Conservation (phyloP, 2,797 vertebrate species). For the Acropternis orthonyx region DNA sequence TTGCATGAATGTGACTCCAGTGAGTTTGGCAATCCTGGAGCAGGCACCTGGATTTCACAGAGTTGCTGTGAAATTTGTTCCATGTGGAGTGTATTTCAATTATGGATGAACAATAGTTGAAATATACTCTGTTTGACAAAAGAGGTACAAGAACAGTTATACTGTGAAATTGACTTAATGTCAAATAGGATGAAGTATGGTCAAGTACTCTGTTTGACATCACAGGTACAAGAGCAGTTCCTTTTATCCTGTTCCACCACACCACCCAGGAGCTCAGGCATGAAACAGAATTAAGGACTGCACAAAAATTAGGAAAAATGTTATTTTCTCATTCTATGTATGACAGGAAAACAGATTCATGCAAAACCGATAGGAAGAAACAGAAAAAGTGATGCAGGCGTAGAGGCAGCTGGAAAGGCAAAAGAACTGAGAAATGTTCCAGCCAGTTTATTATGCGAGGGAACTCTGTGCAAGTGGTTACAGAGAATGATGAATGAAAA, state of each 20-base stretch:
- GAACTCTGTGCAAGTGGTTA: neutral
- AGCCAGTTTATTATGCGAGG: neutral
- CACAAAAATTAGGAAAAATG: neutral
- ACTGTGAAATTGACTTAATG: neutral
- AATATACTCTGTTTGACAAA: neutral
- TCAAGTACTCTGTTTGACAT: neutral
- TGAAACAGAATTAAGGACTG: neutral
- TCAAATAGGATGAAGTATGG: neutral
- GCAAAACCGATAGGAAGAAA: neutral
- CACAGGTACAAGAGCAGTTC: neutral
- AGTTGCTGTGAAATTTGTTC: neutral
- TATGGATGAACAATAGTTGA: neutral
- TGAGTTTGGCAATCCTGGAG: neutral
- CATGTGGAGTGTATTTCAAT: neutral
- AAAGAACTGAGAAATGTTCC: neutral
- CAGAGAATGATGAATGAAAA: neutral
- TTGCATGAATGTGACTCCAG: neutral
- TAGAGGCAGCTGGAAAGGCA: neutral
- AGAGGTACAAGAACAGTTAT: neutral
- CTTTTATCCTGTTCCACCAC: neutral
- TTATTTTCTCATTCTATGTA: neutral
- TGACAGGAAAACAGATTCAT: neutral
- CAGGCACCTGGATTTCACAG: neutral
- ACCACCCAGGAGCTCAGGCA: neutral
- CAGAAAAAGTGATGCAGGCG: neutral